Evolutionary conservation across 2,113 vertebrate genomes (phyloP), one percentile per base, ranked within the genome.

Genomic region (Tylochromis polylepis): DNA sequence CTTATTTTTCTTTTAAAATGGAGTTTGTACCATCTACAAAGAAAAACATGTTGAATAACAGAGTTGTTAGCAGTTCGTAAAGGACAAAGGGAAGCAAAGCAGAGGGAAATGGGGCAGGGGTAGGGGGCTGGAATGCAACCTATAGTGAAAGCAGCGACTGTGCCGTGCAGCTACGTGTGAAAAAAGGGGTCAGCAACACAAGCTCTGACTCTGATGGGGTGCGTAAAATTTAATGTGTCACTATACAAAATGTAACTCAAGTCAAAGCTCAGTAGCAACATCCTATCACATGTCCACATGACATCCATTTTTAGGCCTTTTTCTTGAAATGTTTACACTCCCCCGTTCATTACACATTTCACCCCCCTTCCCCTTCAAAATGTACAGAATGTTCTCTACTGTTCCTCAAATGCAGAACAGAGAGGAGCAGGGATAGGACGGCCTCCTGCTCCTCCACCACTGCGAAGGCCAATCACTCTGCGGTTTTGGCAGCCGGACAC

Each of bases 21-120:
- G 91, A 93, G 85, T 95, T 94, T 89, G 91, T 91, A 88, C 91
- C n/a, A 3, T 75, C 82, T 16, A 34, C 43, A 60, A 81, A 77
- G 43, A 92, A 95, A 95, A 96, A 97, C 93, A 95, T n/a, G 85
- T 96, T 96, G 95, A 79, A 92, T 49, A 96, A 96, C 34, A 79
- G 86, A 78, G 79, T 57, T 62, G 81, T 72, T 82, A 88, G 90
- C 92, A 82, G 70, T 83, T 72, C 49, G 60, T 87, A 81, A 89
- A 15, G 91, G 86, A 95, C 94, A 95, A 94, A 89, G 81, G 85
- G 78, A 80, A 81, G 57, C n/a, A 70, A 53, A 87, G 31, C 81
- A 70, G 79, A 62, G 6, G 62, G 46, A 55, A 57, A 0, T 31
- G 86, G 85, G 88, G 89, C 57, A 70, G 57, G 81, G 82, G 41